phyloP scores from a whole-genome alignment of 23 tunicate species.

The Styela plicata region DNA sequence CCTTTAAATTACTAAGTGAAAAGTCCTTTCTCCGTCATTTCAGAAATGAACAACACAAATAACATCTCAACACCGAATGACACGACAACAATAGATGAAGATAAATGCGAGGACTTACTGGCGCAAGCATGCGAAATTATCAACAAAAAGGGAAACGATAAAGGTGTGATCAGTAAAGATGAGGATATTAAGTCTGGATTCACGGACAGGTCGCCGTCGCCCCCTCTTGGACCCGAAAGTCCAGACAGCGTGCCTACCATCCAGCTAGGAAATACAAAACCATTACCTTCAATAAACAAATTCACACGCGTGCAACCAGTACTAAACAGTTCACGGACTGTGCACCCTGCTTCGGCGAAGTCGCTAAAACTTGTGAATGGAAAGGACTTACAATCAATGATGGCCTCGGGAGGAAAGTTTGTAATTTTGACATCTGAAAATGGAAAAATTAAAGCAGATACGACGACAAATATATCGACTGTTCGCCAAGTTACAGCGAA shows the following conservation, averaged over 20 bases:
- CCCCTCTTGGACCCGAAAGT: no score
- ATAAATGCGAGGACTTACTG: neutral
- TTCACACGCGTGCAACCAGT: no score
- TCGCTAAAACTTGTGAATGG: neutral
- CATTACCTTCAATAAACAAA: neutral
- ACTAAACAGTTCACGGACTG: neutral
- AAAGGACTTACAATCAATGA: neutral
- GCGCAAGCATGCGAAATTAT: slow-evolving; percentile 17
- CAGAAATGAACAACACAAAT: no score
- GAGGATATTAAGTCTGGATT: neutral
- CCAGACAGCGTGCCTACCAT: neutral
- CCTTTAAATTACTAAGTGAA: no score
- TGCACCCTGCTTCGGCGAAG: neutral
- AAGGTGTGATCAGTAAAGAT: neutral
- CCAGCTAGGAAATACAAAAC: neutral
- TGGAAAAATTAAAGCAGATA: neutral
- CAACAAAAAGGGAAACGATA: neutral
- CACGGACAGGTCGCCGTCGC: neutral
- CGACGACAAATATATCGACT: neutral
- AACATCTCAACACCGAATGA: no score
- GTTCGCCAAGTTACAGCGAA: neutral
- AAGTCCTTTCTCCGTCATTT: no score
- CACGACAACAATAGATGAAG: neutral
- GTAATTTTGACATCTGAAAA: neutral
- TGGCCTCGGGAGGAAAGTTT: neutral